A percentile compares a stretch with the other conserved stretches of the same genome.
These are phyloP conservation scores for Emydura subglobosa DNA, from an alignment of 2,113 vertebrate genomes.

Conservation along the genomic window DNA sequence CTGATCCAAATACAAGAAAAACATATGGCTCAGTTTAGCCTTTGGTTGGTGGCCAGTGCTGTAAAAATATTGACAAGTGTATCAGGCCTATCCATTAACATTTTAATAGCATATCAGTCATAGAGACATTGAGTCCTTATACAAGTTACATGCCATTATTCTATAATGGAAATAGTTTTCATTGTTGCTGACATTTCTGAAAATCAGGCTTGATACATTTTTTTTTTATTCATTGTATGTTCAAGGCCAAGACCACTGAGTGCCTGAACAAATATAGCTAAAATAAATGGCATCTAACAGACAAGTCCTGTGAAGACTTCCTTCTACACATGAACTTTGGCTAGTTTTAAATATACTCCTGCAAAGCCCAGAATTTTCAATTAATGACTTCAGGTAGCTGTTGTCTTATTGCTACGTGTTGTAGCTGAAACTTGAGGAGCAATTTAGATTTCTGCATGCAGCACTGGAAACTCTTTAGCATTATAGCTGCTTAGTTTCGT, in stretches of 20 bases:
- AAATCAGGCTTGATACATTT: conserved; percentile 27
- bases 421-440: conserved; percentile 41
- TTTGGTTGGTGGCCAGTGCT: conserved; percentile 60
- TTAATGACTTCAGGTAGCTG: conserved; percentile 41
- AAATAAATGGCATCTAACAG: not conserved
- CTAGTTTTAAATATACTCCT: not conserved
- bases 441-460: conserved; percentile 21
- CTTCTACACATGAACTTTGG: not conserved
- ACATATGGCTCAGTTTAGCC: conserved; percentile 63
- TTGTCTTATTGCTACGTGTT: conserved; percentile 28
- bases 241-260: not conserved
- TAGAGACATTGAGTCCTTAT: conserved; percentile 58
- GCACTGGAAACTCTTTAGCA: conserved; percentile 40
- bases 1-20: conserved; percentile 51
- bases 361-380: not conserved
- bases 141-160: conserved; percentile 72
- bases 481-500: conserved; percentile 50
- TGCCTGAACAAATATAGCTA: not conserved
- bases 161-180: conserved; percentile 62
- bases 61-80: conserved; percentile 70
- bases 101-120: conserved; percentile 72
- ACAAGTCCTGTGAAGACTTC: not conserved
- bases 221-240: not conserved
- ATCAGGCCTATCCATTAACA: conserved; percentile 56
- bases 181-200: conserved; percentile 63